These are phyloP conservation scores for Limanda limanda DNA, from an alignment of 2,113 vertebrate genomes.

Conservation along the genomic window DNA sequence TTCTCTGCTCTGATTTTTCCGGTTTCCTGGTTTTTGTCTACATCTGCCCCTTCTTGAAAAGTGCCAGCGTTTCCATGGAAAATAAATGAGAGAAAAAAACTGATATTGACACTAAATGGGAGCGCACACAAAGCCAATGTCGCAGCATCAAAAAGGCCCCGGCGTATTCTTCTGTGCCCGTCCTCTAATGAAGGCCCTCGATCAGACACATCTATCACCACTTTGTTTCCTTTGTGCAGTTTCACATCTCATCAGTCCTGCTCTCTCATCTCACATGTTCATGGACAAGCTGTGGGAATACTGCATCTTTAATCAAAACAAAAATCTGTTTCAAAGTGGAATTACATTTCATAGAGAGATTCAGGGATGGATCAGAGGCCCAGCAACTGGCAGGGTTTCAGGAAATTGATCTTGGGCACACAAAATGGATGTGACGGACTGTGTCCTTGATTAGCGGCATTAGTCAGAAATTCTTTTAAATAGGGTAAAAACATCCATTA, in stretches of 20 bases:
- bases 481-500: no score
- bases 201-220: constrained; percentile 47
- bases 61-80: neutral
- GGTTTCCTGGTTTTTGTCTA: constrained; percentile 13
- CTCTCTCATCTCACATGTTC: constrained; percentile 22
- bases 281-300: neutral
- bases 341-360: neutral
- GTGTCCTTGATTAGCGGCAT: neutral
- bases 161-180: constrained; percentile 11
- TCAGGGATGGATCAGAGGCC: neutral
- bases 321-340: neutral
- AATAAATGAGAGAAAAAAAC: neutral
- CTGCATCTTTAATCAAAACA: constrained; percentile 18
- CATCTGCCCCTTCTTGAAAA: neutral
- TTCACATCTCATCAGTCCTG: constrained; percentile 40
- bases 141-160: neutral
- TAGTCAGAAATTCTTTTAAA: no score
- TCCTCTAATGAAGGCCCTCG: constrained; percentile 23
- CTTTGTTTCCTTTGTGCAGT: constrained; percentile 24
- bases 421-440: neutral
- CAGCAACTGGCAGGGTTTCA: neutral
- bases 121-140: neutral
- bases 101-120: constrained; percentile 8
- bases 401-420: neutral
- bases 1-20: constrained; percentile 1